Percentiles rank a stretch among this genome's conserved stretches.
Evolutionary conservation across 1,140 invertebrate species (phyloP).

Genomic region (Drosophila kurseongensis): DNA sequence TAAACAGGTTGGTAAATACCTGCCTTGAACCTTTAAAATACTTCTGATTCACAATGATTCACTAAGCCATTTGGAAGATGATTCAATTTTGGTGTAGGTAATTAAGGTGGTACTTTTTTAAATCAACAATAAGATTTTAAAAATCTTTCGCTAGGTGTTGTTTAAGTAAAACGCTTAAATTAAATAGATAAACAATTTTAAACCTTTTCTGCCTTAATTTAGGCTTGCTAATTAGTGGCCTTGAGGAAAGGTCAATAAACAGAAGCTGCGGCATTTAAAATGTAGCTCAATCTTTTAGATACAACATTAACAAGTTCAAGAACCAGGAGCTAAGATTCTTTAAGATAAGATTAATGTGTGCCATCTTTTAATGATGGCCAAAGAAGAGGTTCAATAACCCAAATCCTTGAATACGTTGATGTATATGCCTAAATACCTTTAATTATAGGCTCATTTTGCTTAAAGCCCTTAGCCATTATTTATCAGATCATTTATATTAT

Average conservation of each 20-base stretch:
- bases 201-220: no score
- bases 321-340: constrained; percentile 7
- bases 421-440: constrained; percentile 11
- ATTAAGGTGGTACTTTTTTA: neutral
- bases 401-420: neutral
- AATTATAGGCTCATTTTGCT: constrained; percentile 32
- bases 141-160: no score
- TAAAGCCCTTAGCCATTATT: constrained; percentile 23
- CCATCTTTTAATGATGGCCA: neutral
- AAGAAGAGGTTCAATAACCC: constrained; percentile 19
- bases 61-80: neutral
- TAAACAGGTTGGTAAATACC: constrained; percentile 9
- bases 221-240: no score
- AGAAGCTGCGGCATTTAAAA: neutral
- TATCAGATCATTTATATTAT: constrained; percentile 24
- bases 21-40: constrained; percentile 1
- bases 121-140: neutral
- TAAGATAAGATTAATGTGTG: neutral
- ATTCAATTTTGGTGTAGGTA: neutral
- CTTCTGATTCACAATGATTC: constrained; percentile 19
- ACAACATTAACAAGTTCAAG: constrained; percentile 7
- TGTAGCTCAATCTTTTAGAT: neutral
- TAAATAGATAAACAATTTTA: no score
- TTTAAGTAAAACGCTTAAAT: no score
- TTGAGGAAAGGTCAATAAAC: neutral